phyloP scores from a whole-genome alignment of 2,113 vertebrate genomes.

The Protomyctophum bolini region DNA sequence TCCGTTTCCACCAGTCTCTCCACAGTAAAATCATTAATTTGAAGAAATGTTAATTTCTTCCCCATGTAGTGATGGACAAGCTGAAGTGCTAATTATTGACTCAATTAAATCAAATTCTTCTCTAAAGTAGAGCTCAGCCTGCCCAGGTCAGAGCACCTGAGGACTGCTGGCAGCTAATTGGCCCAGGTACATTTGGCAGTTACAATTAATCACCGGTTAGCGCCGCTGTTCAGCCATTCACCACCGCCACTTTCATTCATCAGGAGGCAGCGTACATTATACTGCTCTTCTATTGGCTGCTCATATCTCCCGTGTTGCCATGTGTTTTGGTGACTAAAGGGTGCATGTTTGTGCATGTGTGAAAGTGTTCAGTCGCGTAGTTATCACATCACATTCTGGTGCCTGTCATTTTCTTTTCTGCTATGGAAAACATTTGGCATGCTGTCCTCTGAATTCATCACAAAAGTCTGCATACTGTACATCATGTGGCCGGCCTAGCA shows the following conservation, averaged over 20 bases:
- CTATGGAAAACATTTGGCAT: not conserved
- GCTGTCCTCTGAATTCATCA: not conserved
- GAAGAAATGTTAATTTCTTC: not conserved
- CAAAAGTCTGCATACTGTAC: too few relatives aligned
- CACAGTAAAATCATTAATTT: not conserved
- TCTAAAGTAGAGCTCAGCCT: conserved; percentile 15
- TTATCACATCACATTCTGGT: not conserved
- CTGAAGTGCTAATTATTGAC: conserved; percentile 10
- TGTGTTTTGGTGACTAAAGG: conserved; percentile 48
- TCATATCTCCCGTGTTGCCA: conserved; percentile 50
- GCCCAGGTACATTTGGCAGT: conserved; percentile 46
- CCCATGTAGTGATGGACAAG: not conserved
- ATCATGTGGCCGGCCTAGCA: too few relatives aligned
- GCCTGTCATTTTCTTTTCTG: not conserved
- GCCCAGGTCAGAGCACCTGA: conserved; percentile 38
- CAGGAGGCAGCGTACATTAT: conserved; percentile 27
- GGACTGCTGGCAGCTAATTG: conserved; percentile 59
- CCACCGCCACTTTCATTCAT: conserved; percentile 49
- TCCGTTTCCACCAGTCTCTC: not conserved
- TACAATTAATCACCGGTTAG: conserved; percentile 62
- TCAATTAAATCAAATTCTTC: conserved; percentile 29
- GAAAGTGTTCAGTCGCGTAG: not conserved
- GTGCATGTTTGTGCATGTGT: not conserved
- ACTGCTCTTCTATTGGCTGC: conserved; percentile 56
- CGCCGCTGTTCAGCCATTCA: conserved; percentile 47